phyloP scores from a whole-genome alignment of 2,888 invertebrate genomes.

The Drosophila paranaensis region DNA sequence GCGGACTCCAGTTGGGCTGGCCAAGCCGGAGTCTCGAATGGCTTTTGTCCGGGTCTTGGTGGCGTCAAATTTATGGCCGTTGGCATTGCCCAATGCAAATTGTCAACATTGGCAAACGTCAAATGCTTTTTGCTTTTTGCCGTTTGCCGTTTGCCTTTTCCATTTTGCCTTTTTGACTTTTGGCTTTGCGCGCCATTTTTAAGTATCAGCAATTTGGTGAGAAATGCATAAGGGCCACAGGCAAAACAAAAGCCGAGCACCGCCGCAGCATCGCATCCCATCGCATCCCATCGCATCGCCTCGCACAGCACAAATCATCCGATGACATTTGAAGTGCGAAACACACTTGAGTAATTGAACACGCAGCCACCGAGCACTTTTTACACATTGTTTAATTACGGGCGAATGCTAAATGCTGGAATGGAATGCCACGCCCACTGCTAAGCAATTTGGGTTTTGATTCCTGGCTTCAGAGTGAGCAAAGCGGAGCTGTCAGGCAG shows the following conservation, averaged over 20 bases:
- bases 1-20: constrained; percentile 18
- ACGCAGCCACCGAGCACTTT: background rate
- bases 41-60: constrained; percentile 38
- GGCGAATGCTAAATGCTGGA: no score
- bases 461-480: background rate
- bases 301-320: constrained; percentile 43
- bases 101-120: constrained; percentile 65
- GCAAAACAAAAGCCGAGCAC: constrained; percentile 4
- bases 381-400: background rate
- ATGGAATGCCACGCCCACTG: background rate
- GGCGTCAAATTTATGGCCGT: constrained; percentile 75
- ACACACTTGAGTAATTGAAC: constrained; percentile 1
- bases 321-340: constrained; percentile 4
- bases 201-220: constrained; percentile 57
- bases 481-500: no score
- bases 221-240: constrained; percentile 49
- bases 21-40: constrained; percentile 4
- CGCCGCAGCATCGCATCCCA: no score
- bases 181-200: constrained; percentile 36
- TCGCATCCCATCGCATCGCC: constrained; percentile 17
- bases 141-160: background rate
- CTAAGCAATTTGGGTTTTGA: background rate
- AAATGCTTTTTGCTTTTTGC: constrained; percentile 31
- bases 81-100: constrained; percentile 64
- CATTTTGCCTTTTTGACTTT: constrained; percentile 4